Base-by-base conservation (phyloP, 2,113 vertebrate species). In the Sarotherodon lohbergeri region DNA sequence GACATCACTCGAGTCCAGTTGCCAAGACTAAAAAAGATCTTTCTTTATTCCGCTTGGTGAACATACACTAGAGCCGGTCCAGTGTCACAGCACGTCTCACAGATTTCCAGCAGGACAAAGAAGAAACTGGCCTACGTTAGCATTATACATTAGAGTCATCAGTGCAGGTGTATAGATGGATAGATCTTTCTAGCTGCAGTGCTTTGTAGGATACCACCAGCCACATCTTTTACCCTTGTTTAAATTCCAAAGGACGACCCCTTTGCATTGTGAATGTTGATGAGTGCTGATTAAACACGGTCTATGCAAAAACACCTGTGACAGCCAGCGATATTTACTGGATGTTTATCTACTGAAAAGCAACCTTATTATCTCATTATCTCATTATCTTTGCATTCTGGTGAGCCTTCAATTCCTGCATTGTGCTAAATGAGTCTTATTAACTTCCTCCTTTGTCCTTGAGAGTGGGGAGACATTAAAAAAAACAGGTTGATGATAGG, bases 401-500 rank as follows among this genome's bases (percentile, higher is more conserved):
- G 34, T 82, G 87, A 88, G 89, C 46, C 43, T 78, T 88, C 32
- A 19, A 90, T 88, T 87, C 76, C 82, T 59, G 83, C 89, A 83
- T 93, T 91, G 88, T 92, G 79, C 86, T 92, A 92, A 95, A 92
- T 92, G 83, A 88, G 82, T 93, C 89, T 92, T 93, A 95, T 91
- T 89, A 91, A 68, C 88, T 84, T 73, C 81, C 54, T 66, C 73
- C 79, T 93, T 82, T 82, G 88, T 92, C 93, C 91, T 94, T 94
- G 92, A 92, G 84, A 24, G 57, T 68, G 52, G 12, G 82, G 63
- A 59, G 71, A 68, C 73, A 61, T 68, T n/a, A 66, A 19, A 82
- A 84, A 89, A 85, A 85, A 90, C 68, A 88, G 78, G 85, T 55
- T 91, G 91, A 91, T 87, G 76, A 86, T 68, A 89, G 87, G 81